Percentiles rank a stretch among this genome's conserved stretches.
Conservation (phyloP, 2,888 invertebrate species). For the Villa cingulata region DNA sequence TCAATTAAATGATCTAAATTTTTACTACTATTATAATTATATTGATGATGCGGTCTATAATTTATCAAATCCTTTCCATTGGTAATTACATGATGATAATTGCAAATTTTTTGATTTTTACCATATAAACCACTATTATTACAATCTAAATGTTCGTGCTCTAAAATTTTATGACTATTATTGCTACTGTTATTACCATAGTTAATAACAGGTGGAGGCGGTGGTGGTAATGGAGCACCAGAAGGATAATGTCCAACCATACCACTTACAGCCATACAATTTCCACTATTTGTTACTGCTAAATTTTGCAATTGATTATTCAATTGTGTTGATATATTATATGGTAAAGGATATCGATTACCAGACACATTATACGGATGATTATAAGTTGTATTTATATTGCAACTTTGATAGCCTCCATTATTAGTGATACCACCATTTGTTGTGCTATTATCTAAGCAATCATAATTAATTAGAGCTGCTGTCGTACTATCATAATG, state of each 20-base stretch:
- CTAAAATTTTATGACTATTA: conserved; percentile 3
- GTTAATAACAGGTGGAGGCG: background rate
- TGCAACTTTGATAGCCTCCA: conserved; percentile 6
- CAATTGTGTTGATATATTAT: conserved; percentile 31
- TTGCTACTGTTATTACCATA: conserved; percentile 2
- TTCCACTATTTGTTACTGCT: background rate
- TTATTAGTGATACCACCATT: conserved; percentile 3
- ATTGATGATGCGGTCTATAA: conserved; percentile 5
- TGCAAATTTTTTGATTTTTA: conserved; percentile 10
- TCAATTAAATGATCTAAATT: conserved; percentile 28
- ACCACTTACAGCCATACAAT: background rate
- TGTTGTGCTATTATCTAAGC: conserved; percentile 24
- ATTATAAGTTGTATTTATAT: conserved; percentile 17
- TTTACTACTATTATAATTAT: background rate
- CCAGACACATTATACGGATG: conserved; percentile 34
- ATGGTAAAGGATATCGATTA: conserved; percentile 33
- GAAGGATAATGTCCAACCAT: conserved; percentile 3
- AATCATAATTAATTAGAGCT: conserved; percentile 27
- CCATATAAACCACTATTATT: conserved; percentile 3
- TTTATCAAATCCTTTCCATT: conserved; percentile 8
- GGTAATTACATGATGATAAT: background rate
- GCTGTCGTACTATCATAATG: background rate
- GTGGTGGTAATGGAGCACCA: conserved; percentile 6
- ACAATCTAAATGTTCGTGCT: conserved; percentile 10
- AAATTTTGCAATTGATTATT: conserved; percentile 10